Percentiles rank a stretch among this genome's conserved stretches.
phyloP scores from a whole-genome alignment of 2,888 invertebrate genomes.

The Orthosia gothica region DNA sequence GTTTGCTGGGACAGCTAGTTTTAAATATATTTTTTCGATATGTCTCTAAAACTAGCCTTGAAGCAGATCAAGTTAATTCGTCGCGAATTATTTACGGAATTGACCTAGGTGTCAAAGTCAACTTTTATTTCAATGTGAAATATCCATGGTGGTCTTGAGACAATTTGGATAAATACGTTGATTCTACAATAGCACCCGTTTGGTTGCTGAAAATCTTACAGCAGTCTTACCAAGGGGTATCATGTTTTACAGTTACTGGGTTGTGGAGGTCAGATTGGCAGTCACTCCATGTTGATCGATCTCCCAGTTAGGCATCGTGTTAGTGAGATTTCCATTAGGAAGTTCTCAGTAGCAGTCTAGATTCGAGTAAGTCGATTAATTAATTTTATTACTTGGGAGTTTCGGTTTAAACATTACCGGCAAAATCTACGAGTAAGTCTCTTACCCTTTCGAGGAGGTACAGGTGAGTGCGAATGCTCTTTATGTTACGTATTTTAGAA shows the following conservation, averaged over 20 bases:
- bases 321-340: not conserved
- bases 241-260: too few relatives aligned
- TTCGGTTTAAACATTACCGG: not conserved
- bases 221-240: too few relatives aligned
- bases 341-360: not conserved
- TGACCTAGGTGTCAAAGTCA: slow-evolving; percentile 51
- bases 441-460: not conserved
- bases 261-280: too few relatives aligned
- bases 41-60: slow-evolving; percentile 13
- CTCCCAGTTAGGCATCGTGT: not conserved
- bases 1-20: too few relatives aligned
- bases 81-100: slow-evolving; percentile 49
- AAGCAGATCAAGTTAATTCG: slow-evolving; percentile 27
- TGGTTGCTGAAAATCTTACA: not conserved
- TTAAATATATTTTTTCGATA: too few relatives aligned
- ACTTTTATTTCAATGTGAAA: slow-evolving; percentile 30
- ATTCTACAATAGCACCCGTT: not conserved
- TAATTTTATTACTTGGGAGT: too few relatives aligned
- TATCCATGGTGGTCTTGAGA: not conserved
- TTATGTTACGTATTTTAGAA: not conserved
- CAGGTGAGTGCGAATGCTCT: not conserved
- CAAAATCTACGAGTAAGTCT: not conserved
- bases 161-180: too few relatives aligned
- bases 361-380: not conserved
- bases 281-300: not conserved